Conservation (phyloP, 2,888 invertebrate genomes). For the Scotopteryx bipunctaria region DNA sequence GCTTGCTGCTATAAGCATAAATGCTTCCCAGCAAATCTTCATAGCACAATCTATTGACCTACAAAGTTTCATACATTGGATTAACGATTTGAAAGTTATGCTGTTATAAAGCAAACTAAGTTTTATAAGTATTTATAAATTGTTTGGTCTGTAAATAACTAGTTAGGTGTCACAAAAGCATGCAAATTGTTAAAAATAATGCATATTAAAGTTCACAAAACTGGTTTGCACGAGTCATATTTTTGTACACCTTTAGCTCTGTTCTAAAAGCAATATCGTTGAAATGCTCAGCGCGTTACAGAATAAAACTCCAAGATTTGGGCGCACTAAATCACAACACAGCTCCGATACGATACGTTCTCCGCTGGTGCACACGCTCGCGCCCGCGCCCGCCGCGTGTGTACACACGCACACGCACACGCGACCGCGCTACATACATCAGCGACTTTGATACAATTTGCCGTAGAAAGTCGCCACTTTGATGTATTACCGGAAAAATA, state of each 20-base stretch:
- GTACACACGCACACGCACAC: slow-evolving; percentile 25
- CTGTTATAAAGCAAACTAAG: no score
- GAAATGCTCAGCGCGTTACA: slow-evolving; percentile 19
- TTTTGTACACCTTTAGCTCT: slow-evolving; percentile 10
- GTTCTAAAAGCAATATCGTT: slow-evolving; percentile 20
- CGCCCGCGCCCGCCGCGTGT: not conserved
- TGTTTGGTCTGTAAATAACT: not conserved
- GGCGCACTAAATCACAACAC: slow-evolving; percentile 29
- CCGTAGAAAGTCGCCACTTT: slow-evolving; percentile 67
- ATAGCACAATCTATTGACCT: no score
- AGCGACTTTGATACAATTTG: slow-evolving; percentile 74
- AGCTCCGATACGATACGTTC: slow-evolving; percentile 27
- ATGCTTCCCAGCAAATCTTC: no score
- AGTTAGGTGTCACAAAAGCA: not conserved
- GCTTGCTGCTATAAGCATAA: no score
- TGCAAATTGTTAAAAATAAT: not conserved
- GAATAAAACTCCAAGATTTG: slow-evolving; percentile 23
- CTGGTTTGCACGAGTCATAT: slow-evolving; percentile 7
- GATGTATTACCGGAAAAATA: slow-evolving; percentile 76
- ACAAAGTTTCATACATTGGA: no score
- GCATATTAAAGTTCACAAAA: not conserved
- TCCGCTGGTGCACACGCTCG: slow-evolving; percentile 18
- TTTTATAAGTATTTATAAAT: no score
- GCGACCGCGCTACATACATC: slow-evolving; percentile 58
- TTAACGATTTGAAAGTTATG: no score